phyloP scores from a whole-genome alignment of 2,113 vertebrate genomes.

The Tursiops truncatus region DNA sequence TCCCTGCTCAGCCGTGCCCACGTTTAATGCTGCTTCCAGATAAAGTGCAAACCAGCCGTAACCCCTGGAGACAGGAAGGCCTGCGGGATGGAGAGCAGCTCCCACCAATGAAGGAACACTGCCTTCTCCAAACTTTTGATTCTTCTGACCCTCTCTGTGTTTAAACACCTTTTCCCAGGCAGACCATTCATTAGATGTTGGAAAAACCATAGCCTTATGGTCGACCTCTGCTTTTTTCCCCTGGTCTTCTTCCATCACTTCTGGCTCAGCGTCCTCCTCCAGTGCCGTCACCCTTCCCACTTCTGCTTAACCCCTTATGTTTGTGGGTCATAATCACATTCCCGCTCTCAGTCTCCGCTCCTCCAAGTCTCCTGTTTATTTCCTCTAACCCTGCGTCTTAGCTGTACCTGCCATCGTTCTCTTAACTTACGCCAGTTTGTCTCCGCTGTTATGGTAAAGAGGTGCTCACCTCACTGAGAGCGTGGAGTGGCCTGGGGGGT shows the following conservation, averaged over 20 bases:
- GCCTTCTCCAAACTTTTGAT: neutral
- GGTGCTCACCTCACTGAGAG: neutral
- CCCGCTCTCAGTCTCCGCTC: neutral
- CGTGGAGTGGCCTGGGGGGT: neutral
- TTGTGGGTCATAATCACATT: neutral
- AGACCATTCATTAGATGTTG: neutral
- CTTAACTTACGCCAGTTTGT: conserved; percentile 41
- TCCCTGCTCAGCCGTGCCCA: neutral
- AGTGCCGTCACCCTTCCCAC: neutral
- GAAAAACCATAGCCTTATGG: neutral
- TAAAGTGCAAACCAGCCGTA: neutral
- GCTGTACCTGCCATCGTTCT: neutral
- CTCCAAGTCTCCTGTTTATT: neutral
- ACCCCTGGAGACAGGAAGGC: neutral
- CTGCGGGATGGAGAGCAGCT: neutral
- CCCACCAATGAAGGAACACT: neutral
- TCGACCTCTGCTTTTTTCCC: neutral
- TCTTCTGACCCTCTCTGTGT: neutral
- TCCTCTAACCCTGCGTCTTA: conserved; percentile 45
- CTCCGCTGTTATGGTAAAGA: conserved; percentile 34
- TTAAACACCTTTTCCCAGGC: neutral
- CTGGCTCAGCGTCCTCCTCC: neutral
- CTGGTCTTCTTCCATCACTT: neutral
- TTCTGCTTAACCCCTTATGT: neutral
- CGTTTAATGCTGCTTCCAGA: neutral